A percentile compares a stretch with the other conserved stretches of the same genome.
Conservation (phyloP, 2,888 invertebrate species). For the Coleophora deauratella region DNA sequence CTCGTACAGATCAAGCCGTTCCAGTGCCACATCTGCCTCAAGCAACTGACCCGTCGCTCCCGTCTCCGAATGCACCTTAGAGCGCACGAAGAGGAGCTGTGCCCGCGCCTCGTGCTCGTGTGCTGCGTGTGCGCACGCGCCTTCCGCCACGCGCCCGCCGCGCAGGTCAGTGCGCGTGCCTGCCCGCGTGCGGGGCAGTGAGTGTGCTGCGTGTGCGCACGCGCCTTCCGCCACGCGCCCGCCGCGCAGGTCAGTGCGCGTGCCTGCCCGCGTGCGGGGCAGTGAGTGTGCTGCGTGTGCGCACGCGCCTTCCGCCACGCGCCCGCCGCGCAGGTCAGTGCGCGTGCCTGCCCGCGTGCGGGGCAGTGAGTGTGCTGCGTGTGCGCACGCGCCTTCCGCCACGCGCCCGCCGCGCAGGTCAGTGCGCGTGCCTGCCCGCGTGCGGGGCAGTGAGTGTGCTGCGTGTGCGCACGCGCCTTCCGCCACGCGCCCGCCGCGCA, state of each 20-base stretch:
- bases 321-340: constrained; percentile 34
- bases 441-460: constrained; percentile 49
- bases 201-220: constrained; percentile 47
- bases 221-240: constrained; percentile 43
- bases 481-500: constrained; percentile 36
- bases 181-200: constrained; percentile 37
- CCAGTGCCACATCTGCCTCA: constrained; percentile 71
- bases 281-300: constrained; percentile 54
- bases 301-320: constrained; percentile 44
- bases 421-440: too few species aligned
- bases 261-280: constrained; percentile 38
- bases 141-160: constrained; percentile 39
- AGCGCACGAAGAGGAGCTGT: constrained; percentile 59
- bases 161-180: constrained; percentile 33
- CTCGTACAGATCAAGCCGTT: constrained; percentile 61
- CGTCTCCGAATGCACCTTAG: constrained; percentile 67
- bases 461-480: constrained; percentile 49
- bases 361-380: constrained; percentile 44
- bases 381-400: constrained; percentile 50
- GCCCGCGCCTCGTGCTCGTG: constrained; percentile 42
- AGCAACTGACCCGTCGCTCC: constrained; percentile 66
- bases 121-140: constrained; percentile 51
- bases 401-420: constrained; percentile 39
- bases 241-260: constrained; percentile 35
- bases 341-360: constrained; percentile 36